A percentile compares a stretch with the other conserved stretches of the same genome.
Evolutionary conservation across 2,113 vertebrate genomes (phyloP).

Genomic region (Cavia aperea): DNA sequence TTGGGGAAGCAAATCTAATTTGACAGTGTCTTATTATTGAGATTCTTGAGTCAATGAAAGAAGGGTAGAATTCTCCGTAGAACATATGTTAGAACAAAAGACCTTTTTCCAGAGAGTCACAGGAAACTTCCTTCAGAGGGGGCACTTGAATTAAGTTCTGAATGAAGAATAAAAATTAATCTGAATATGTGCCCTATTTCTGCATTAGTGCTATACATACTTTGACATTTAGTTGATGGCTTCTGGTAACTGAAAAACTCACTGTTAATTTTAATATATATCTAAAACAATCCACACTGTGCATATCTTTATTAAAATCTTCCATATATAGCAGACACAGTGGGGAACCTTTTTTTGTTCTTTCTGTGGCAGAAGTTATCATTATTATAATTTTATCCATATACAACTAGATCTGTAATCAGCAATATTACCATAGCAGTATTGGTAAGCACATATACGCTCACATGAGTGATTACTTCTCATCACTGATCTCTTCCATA

Average conservation of each 20-base stretch:
- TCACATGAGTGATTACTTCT: slow-evolving; percentile 45
- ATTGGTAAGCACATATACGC: slow-evolving; percentile 37
- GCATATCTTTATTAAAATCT: background rate
- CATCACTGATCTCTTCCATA: slow-evolving; percentile 50
- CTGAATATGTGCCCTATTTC: background rate
- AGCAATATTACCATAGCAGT: background rate
- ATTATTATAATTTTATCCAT: background rate
- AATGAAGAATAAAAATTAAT: background rate
- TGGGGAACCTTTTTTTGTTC: background rate
- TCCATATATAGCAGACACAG: background rate
- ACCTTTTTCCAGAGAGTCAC: background rate
- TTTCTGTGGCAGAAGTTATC: background rate
- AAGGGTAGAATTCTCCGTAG: background rate
- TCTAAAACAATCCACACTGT: background rate
- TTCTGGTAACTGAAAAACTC: background rate
- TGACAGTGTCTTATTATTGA: background rate
- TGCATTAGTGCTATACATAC: background rate
- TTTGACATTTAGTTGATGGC: background rate
- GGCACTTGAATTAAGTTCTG: background rate
- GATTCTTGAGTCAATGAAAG: background rate
- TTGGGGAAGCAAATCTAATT: background rate
- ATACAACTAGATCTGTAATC: background rate
- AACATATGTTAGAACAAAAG: background rate
- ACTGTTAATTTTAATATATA: slow-evolving; percentile 21
- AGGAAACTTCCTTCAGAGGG: background rate